Evolutionary conservation across 1,140 invertebrate species (phyloP), one percentile per base, ranked within the genome.

Genomic region (Oreohelix idahoensis): DNA sequence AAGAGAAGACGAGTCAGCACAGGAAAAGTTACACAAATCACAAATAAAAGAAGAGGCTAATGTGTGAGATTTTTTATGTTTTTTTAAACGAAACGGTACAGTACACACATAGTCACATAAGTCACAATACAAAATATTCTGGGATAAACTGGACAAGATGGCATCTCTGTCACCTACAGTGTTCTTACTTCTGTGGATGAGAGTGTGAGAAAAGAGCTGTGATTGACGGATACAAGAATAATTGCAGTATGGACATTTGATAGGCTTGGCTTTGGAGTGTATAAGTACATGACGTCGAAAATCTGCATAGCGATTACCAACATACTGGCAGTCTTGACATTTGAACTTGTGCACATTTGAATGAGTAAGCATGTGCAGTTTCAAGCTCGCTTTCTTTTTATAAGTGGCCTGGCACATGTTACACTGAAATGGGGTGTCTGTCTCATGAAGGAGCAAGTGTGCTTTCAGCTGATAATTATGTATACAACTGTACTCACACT

Each of bases 351-450:
- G 23, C 8, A 66, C 35, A 42, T 81, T 81, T 35, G 66, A 42
- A 73, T 81, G 79, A 38, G 42, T 73, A 1, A 81, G 79, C 79
- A 81, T 81, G 38, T 81, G 79, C 20, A 73, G 42, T n/a, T 81
- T 81, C 8, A 81, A 69, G 20, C 79, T 42, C 20, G 66, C 79
- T n/a, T 71, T 69, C 36, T 81, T 81, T 38, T 81, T 81, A 39
- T 81, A 81, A 8, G 29, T 71, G 23, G 79, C 79, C 42, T 73
- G 29, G 69, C 79, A 81, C 17, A 81, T 15, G 66, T 42, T 49
- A 36, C 79, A 81, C 23, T 39, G 1, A 51, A 81, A 81, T 32
- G 79, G 79, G 0, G 66, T 73, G 10, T 71, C 42, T 2, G 66
- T 49, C 38, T 81, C 38, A 53, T 81, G 79, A 26, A 73, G 36